Evolutionary conservation across 1,140 invertebrate genomes (phyloP).

Genomic region (Rhagoletis zephyria): DNA sequence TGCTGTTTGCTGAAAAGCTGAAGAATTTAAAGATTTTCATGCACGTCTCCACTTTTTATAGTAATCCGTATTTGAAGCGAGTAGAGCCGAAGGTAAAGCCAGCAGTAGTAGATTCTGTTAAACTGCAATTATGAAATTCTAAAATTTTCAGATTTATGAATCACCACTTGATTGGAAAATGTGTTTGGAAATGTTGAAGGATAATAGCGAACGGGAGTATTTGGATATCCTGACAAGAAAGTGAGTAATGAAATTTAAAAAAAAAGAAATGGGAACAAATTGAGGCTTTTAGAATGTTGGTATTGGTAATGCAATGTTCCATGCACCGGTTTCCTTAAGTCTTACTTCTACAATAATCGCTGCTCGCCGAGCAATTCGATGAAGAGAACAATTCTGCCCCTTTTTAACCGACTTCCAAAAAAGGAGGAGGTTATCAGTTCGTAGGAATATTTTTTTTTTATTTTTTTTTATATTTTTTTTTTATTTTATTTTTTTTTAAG

Average conservation of each 20-base stretch:
- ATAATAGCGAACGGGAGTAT: conserved; percentile 59
- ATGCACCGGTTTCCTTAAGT: too few species aligned
- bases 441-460: too few species aligned
- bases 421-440: too few species aligned
- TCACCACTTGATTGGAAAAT: conserved; percentile 70
- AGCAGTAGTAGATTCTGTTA: background rate
- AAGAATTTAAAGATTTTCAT: conserved; percentile 81
- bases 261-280: too few species aligned
- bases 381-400: too few species aligned
- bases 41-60: conserved; percentile 82
- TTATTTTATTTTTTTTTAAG: too few species aligned
- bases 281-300: too few species aligned
- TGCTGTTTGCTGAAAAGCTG: conserved; percentile 79
- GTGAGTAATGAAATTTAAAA: conserved; percentile 55
- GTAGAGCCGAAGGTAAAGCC: conserved; percentile 80
- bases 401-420: too few species aligned
- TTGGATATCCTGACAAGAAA: conserved; percentile 65
- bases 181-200: conserved; percentile 63
- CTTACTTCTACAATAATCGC: too few species aligned
- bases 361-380: too few species aligned
- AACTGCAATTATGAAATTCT: background rate
- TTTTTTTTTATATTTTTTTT: too few species aligned
- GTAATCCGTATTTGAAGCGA: conserved; percentile 81
- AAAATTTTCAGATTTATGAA: conserved; percentile 75
- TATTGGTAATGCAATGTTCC: too few species aligned